These are phyloP conservation scores for Zophobas atratus DNA, from an alignment of 1,140 invertebrate species.

Conservation along the genomic window DNA sequence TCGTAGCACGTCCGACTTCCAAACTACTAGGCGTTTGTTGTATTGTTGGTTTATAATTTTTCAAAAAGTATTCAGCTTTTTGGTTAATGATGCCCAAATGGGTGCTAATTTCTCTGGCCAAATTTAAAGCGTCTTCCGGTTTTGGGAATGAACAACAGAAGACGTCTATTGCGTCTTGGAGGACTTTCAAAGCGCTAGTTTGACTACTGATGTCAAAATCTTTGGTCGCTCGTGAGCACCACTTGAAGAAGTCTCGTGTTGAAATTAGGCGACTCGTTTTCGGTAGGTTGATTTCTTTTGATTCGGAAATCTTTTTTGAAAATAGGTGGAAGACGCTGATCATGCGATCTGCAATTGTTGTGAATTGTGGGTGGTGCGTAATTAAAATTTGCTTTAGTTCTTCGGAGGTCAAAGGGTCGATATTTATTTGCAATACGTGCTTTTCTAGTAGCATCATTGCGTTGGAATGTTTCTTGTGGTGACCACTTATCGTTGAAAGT, in stretches of 20 bases:
- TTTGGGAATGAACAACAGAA: constrained; percentile 86
- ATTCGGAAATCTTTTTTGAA: constrained; percentile 77
- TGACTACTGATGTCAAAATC: constrained; percentile 83
- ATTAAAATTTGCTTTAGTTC: constrained; percentile 82
- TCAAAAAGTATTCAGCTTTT: constrained; percentile 87
- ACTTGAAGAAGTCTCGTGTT: constrained; percentile 93
- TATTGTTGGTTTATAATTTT: constrained; percentile 85
- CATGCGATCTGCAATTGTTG: constrained; percentile 83
- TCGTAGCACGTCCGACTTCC: constrained; percentile 57
- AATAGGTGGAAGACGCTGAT: constrained; percentile 89
- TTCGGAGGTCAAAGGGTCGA: constrained; percentile 82
- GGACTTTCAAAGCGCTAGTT: constrained; percentile 83
- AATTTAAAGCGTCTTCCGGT: constrained; percentile 73
- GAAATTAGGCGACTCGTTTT: constrained; percentile 78
- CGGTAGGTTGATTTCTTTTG: constrained; percentile 61
- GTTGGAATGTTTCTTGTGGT: constrained; percentile 77
- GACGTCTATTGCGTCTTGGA: constrained; percentile 93
- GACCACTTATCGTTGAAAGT: constrained; percentile 71
- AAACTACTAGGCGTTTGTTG: constrained; percentile 66
- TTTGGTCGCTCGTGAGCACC: constrained; percentile 84
- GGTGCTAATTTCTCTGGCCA: constrained; percentile 84
- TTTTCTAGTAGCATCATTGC: constrained; percentile 82
- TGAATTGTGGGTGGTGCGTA: constrained; percentile 80
- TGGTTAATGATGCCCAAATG: constrained; percentile 87
- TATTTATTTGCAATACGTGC: constrained; percentile 85